Percentiles rank a stretch among this genome's conserved stretches.
phyloP scores from a whole-genome alignment of 2,113 vertebrate species.

The Xenotilapia caudafasciata region DNA sequence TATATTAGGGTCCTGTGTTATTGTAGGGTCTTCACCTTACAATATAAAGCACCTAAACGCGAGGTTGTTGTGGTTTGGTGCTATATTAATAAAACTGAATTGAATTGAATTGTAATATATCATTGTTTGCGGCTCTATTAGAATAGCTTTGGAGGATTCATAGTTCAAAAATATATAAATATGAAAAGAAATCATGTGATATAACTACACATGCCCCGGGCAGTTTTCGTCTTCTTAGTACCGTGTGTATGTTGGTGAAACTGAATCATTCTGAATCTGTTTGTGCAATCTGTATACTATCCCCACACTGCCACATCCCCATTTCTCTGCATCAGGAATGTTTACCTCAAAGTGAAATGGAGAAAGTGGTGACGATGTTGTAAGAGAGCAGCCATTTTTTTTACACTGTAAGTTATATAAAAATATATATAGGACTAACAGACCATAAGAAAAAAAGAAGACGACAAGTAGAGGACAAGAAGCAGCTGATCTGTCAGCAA shows the following conservation, averaged over 20 bases:
- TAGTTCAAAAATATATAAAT: background rate
- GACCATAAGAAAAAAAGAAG: background rate
- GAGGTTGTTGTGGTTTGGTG: background rate
- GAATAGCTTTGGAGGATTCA: background rate
- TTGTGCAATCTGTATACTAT: background rate
- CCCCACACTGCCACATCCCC: background rate
- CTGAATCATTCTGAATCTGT: background rate
- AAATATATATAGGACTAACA: background rate
- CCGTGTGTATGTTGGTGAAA: background rate
- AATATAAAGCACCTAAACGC: background rate
- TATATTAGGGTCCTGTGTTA: background rate
- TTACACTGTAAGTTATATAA: background rate
- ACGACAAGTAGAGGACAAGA: background rate
- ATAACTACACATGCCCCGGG: background rate
- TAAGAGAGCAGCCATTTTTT: background rate
- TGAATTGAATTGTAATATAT: background rate
- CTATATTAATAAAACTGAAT: background rate
- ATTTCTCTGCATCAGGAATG: background rate
- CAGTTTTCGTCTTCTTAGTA: background rate
- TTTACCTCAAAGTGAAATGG: background rate
- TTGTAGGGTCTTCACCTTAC: background rate
- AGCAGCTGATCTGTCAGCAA: background rate
- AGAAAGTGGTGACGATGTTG: background rate
- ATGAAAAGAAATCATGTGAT: background rate
- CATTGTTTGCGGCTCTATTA: background rate